Percentiles rank a stretch among this genome's conserved stretches.
These are phyloP conservation scores for Dicaeum eximium DNA, from an alignment of 2,113 vertebrate genomes.

Conservation along the genomic window DNA sequence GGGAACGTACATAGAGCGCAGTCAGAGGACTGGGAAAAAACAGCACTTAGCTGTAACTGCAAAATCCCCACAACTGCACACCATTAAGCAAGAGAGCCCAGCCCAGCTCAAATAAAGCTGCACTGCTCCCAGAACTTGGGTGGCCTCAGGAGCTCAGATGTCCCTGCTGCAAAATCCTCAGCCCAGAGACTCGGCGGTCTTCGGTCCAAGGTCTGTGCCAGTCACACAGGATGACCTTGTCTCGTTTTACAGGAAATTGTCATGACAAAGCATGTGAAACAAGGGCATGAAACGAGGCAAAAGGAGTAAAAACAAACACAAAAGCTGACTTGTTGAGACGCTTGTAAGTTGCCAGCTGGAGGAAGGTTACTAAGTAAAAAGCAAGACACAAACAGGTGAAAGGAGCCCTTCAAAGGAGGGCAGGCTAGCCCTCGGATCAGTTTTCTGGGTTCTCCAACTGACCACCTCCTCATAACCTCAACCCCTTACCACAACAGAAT, in stretches of 20 bases:
- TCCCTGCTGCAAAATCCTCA: not conserved
- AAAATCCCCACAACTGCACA: not conserved
- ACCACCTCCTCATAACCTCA: not conserved
- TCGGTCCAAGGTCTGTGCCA: rapidly evolving
- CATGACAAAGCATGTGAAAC: not conserved
- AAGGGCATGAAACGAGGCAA: not conserved
- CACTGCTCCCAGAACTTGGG: not conserved
- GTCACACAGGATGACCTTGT: not conserved
- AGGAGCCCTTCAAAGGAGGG: not conserved
- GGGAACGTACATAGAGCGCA: not conserved
- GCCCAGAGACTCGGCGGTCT: not conserved
- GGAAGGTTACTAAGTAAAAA: not conserved
- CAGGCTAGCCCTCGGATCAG: not conserved
- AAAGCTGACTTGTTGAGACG: not conserved
- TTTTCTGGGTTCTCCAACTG: not conserved
- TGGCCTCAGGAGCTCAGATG: not conserved
- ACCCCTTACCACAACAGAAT: not conserved
- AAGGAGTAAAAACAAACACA: not conserved
- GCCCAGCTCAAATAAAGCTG: not conserved
- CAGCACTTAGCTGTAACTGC: not conserved
- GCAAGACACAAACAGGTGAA: not conserved
- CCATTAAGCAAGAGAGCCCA: not conserved
- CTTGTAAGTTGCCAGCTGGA: not conserved
- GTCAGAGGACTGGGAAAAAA: not conserved
- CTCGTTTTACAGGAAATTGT: not conserved